Base-by-base conservation (phyloP, 2,113 vertebrate species). In the Stigmatopora argus region DNA sequence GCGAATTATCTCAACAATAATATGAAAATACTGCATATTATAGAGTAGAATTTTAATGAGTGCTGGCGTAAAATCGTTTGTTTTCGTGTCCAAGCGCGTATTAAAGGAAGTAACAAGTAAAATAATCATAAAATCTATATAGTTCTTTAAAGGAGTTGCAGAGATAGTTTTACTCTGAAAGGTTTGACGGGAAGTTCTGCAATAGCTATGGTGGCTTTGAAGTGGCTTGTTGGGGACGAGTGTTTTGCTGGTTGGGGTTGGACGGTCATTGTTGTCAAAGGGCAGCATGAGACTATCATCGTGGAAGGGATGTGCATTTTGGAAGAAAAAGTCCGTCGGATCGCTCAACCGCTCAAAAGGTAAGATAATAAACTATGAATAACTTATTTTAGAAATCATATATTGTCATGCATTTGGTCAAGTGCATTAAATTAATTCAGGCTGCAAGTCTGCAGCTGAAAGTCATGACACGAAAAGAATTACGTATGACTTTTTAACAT, bases 131-230 rank as follows among this genome's bases (percentile, higher is more conserved):
- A 23, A 10, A 53, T 31, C 2, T 56, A 31, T 23, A 56, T 31
- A 31, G 26, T 31, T 31, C 12, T 13, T 12, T 11, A 53, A 13
- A 10, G 1, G 8, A 21, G 3, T 10, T 0, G 15, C 15, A 7
- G 4, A 5, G 2, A 2, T 8, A 6, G 17, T 56, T 77, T 83
- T 84, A 83, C 75, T 86, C 74, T 86, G 83, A 80, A 78, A 77
- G 63, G 21, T 0, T 3, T 0, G 13, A 41, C 67, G 53, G 84
- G 83, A 83, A 75, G 5, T 0, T 1, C 12, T 8, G 11, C 4
- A 45, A 45, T 2, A 15, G n/a, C 59, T 45, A 15, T 2, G 5
- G n/a, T 13, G 26, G 38, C 38, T 10, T 41, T 41, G 38, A 41
- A 41, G 9, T 8, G 3, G 21, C 23, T 23, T 14, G 4, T 21